Conservation (phyloP, 2,888 invertebrate genomes). For the Eustalomyia histrio region DNA sequence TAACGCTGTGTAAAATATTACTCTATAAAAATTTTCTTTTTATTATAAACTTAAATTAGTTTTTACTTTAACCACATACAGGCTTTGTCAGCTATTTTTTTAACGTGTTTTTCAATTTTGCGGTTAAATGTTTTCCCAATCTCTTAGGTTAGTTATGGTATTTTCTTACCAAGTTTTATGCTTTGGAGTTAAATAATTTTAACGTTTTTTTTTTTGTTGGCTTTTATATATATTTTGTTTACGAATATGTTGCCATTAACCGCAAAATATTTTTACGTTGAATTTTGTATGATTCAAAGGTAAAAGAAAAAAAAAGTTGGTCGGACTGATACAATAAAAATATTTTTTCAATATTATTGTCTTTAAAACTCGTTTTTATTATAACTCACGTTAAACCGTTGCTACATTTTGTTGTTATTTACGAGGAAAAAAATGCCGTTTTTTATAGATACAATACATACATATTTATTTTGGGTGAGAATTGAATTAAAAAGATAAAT, state of each 20-base stretch:
- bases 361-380: conserved; percentile 52
- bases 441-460: conserved; percentile 23
- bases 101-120: too few species aligned
- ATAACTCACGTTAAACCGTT: conserved; percentile 24
- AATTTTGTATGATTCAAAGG: conserved; percentile 49
- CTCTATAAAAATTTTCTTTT: too few species aligned
- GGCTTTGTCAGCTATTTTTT: too few species aligned
- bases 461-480: conserved; percentile 19
- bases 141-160: too few species aligned
- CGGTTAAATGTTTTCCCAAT: too few species aligned
- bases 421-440: conserved; percentile 13
- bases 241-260: conserved; percentile 41
- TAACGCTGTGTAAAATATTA: too few species aligned
- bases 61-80: too few species aligned
- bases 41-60: too few species aligned
- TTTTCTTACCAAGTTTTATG: neutral
- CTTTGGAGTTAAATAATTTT: conserved; percentile 5
- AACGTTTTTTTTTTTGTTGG: conserved; percentile 6
- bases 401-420: neutral
- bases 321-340: neutral
- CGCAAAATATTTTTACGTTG: conserved; percentile 39
- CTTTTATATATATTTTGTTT: neutral
- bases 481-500: neutral
- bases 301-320: neutral
- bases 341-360: conserved; percentile 2